Conservation (phyloP, 2,113 vertebrate species). For the Elephas maximus region DNA sequence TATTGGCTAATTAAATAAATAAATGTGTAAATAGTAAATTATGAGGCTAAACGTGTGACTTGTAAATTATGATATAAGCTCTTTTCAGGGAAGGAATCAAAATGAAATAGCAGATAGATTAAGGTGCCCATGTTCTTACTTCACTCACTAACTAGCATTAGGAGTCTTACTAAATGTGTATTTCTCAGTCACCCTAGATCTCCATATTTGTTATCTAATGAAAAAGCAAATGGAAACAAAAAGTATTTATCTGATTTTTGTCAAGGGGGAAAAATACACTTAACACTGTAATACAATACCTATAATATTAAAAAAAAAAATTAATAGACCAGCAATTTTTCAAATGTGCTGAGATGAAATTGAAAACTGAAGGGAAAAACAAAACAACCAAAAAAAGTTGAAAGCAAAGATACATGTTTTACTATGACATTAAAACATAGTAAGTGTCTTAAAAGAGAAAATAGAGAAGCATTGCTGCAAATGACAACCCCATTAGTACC, state of each 20-base stretch:
- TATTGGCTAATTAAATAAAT: neutral
- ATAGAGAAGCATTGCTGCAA: constrained; percentile 47
- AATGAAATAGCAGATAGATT: neutral
- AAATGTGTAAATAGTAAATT: neutral
- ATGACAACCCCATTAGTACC: constrained; percentile 46
- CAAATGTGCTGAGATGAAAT: constrained; percentile 57
- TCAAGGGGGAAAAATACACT: neutral
- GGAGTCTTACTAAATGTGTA: neutral
- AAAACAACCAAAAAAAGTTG: constrained; percentile 24
- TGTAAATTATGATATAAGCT: neutral
- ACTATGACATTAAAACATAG: constrained; percentile 62
- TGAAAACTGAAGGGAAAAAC: neutral
- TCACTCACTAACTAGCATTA: neutral
- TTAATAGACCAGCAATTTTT: neutral
- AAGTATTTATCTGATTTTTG: neutral
- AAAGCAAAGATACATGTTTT: constrained; percentile 34
- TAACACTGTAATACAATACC: neutral
- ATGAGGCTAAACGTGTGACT: neutral
- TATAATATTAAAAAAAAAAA: neutral
- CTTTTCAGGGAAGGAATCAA: neutral
- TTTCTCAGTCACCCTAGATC: neutral
- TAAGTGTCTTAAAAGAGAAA: constrained; percentile 44
- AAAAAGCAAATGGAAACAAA: neutral
- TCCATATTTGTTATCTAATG: neutral
- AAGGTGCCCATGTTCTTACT: neutral